Evolutionary conservation across 2,888 invertebrate species (phyloP), one percentile per base, ranked within the genome.

Genomic region (Himalopsyche japonica): DNA sequence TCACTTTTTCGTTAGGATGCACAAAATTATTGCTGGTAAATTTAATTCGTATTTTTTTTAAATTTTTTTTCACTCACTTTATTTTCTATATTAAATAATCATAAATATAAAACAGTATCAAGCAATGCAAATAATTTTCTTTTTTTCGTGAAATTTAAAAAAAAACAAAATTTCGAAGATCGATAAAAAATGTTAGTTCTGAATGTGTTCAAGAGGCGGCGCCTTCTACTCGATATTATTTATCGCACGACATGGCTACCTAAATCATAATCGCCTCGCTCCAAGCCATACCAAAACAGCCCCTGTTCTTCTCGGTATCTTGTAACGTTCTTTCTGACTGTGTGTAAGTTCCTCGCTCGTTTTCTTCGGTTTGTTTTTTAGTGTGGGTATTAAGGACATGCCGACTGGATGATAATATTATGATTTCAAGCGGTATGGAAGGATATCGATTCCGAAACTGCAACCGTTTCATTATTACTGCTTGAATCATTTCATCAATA

Each of bases 181-280:
- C 15, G 15, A 43, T 43, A 43, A 43, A 15, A 37, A 15, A 3
- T 7, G 12, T 43, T 43, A 20, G 57, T n/a, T 57, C 57, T 57
- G 20, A 57, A 57, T 20, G 57, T 7, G 57, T 57, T 57, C 57
- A 57, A 20, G 24, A 3, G 57, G 57, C 57, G 57, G 57, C 57
- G 57, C 57, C 20, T 76, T 76, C 57, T 24, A 57, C 57, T 27
- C 43, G 81, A 76, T 49, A 77, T 37, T 84, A 85, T 85, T 85
- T 85, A 85, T 83, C 79, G 80, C 80, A 77, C 70, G 64, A 84
- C 86, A 84, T 76, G 70, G 82, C 84, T 86, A 84, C 82, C 84
- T 84, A 82, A 86, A 84, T 86, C 86, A 84, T 86, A 86, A 84
- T 82, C 85, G 82, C 30, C 48, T 64, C 57, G 20, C 57, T 24